Evolutionary conservation across 1,140 invertebrate genomes (phyloP).

Genomic region (Dolichoris vasculosae): DNA sequence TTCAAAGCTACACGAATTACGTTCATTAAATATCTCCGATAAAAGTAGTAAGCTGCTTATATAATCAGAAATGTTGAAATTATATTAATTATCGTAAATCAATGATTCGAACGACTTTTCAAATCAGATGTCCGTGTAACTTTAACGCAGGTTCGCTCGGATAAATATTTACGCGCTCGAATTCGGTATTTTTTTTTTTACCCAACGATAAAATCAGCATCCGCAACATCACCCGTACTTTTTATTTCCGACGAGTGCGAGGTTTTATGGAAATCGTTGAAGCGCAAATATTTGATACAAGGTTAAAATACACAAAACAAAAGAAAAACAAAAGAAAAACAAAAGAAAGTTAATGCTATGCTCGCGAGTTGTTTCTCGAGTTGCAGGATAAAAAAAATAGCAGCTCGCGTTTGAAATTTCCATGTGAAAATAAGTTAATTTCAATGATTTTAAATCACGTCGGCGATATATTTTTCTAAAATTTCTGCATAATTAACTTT

Average conservation of each 20-base stretch:
- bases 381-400: background rate
- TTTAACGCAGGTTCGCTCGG: background rate
- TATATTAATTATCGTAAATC: background rate
- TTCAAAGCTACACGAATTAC: background rate
- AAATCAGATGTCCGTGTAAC: background rate
- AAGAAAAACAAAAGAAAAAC: no score
- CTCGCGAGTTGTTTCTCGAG: background rate
- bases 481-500: conserved; percentile 7
- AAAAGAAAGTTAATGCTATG: background rate
- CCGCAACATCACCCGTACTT: background rate
- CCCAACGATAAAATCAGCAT: background rate
- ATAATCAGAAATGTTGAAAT: background rate
- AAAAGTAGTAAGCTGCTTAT: background rate
- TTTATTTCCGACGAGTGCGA: background rate
- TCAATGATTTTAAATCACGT: background rate
- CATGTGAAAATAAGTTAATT: conserved; percentile 10
- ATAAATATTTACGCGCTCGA: conserved; percentile 1
- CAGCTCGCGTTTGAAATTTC: background rate
- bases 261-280: background rate
- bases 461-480: background rate
- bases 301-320: background rate
- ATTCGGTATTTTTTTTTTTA: background rate
- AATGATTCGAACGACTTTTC: no score
- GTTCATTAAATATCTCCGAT: background rate
- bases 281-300: background rate